Evolutionary conservation across 2,797 vertebrate genomes (phyloP), one percentile per base, ranked within the genome.

Genomic region (Jordanella pulchra): DNA sequence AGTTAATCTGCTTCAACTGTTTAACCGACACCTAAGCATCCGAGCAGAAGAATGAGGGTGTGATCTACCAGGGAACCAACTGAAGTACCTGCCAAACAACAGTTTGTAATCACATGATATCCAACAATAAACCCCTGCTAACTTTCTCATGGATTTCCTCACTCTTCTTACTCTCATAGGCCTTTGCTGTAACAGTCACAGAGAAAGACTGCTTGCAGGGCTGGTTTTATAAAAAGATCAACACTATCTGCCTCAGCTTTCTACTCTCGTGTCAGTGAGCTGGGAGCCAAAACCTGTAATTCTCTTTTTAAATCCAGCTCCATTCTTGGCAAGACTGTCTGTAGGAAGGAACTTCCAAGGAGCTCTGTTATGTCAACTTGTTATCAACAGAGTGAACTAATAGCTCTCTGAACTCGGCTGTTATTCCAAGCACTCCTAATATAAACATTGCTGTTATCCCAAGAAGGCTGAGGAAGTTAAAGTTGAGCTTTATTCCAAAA

Each of bases 221-320:
- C 75, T 53, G 9, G 54, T 87, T 93, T 94, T 93, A 93, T 90
- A 92, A 94, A 94, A 94, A 93, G 92, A 87, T 81, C 72, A 83
- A 84, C 47, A 25, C 70, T 79, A 81, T 86, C 75, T 69, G 51
- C 72, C 60, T 54, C 60, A 61, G 65, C 67, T 51, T 65, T 50
- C 65, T 71, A 65, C 71, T 39, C 72, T 50, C 39, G 58, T 65
- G 69, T 53, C 67, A 72, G 54, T 44, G 70, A 63, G 63, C 54
- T 42, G 42, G 45, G 60, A 48, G 5, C 74, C 23, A 65, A 28
- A 74, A 71, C 6, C 12, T 45, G 81, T 81, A n/a, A 85, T 84
- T 87, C 14, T 35, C 0, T 1, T 91, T 89, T 87, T 87, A 64
- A 44, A 86, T 56, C 78, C 27, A 47, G 72, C 56, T 80, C 55